Evolutionary conservation across 2,888 invertebrate genomes (phyloP), one percentile per base, ranked within the genome.

Genomic region (Tanytarsus gracilentus): DNA sequence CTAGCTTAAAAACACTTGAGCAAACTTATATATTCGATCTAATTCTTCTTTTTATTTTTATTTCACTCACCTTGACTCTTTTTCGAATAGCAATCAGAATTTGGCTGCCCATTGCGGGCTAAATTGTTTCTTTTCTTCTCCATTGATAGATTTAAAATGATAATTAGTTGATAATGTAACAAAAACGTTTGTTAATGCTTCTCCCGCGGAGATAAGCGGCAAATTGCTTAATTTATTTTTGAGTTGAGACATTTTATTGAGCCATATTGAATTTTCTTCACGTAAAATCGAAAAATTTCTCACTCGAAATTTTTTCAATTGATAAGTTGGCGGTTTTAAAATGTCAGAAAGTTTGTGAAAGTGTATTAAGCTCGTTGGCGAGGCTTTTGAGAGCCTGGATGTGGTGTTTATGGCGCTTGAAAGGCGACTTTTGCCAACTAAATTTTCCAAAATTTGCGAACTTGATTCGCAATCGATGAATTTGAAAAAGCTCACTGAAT

Each of bases 121-220:
- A n/a, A 4, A 9, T 44, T 44, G 29, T 58, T 58, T 18, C 58
- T 14, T 29, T 58, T 58, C 48, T 58, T 58, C 29, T 58, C 58
- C 58, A 58, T 58, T 48, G 11, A 2, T 26, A 30, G 2, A n/a
- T n/a, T 29, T 48, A 58, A 25, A 11, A 48, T 58, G 25, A 44
- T 30, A 48, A 16, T 40, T 40, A 48, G 30, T 21, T 49, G 26
- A 55, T 25, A 25, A 52, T 21, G 16, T 39, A 23, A 55, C n/a
- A 7, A 44, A 44, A 44, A 18, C 18, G 11, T 18, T 23, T 44
- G 44, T 18, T 44, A 16, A 27, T 40, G 58, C 58, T 58, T 48
- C 58, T 58, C 58, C 58, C 21, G 23, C 3, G 58, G 58, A 58
- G 58, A 21, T 8, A 27, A 58, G 56, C 56, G 26, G 23, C 4